Evolutionary conservation across 2,888 invertebrate species (phyloP), one percentile per base, ranked within the genome.

Genomic region (Aleiodes testaceus): DNA sequence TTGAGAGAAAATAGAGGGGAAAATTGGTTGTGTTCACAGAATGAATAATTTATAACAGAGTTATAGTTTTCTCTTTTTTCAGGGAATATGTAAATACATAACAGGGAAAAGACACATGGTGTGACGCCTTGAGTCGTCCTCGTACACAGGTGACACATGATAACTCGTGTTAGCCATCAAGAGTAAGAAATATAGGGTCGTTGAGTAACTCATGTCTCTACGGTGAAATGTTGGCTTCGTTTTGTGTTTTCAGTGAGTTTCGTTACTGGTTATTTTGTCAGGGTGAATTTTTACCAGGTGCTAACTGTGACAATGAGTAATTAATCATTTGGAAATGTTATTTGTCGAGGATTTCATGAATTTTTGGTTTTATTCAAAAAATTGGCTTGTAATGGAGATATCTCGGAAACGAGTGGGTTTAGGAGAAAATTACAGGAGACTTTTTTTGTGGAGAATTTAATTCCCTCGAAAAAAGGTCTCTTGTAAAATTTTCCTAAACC

Each of bases 31-130:
- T 9, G 9, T 9, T 36, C 7, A 47, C 14, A 47, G 14, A 42
- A 20, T 44, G 20, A 66, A 36, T 66, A 26, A 42, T 59, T 42
- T 65, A 65, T 66, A 61, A 30, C 16, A 3, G 12, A 49, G n/a
- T 59, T 42, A 20, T 59, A 36, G 45, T 59, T 22, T 49, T 11
- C 30, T 49, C 16, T 47, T 66, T 16, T 55, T 45, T 66, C 18
- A 22, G 30, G 22, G 5, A 18, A 2, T 50, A 30, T 22, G n/a
- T 16, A 16, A 47, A 44, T 66, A 7, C 53, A 42, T 74, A 80
- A 85, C 85, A 76, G 79, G 79, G 74, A 80, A 85, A 65, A 72
- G 79, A 74, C 85, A 85, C 81, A 82, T 81, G 50, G 83, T 84
- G 75, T 85, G 84, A 77, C 78, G 78, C 69, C 72, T 75, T 36